A percentile compares a stretch with the other conserved stretches of the same genome.
phyloP scores from a whole-genome alignment of 2,888 invertebrate species.

The Pterostichus madidus region DNA sequence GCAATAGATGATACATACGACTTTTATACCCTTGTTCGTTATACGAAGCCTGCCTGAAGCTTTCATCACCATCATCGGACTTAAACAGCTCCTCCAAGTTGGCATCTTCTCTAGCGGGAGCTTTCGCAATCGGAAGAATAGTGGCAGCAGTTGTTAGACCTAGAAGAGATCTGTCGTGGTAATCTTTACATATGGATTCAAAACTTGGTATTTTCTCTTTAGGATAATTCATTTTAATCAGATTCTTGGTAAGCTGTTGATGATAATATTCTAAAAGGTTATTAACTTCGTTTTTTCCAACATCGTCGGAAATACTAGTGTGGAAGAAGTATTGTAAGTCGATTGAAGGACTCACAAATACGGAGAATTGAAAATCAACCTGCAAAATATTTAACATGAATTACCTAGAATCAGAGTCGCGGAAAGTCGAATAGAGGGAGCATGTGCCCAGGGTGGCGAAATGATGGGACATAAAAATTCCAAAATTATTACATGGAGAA shows the following conservation, averaged over 20 bases:
- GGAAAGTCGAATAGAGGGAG: no score
- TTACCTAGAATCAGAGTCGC: no score
- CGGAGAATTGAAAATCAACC: conserved; percentile 78
- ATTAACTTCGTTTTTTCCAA: conserved; percentile 72
- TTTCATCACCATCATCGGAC: conserved; percentile 70
- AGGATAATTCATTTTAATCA: conserved; percentile 72
- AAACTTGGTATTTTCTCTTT: conserved; percentile 73
- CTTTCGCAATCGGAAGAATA: conserved; percentile 73
- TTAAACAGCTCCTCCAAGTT: conserved; percentile 73
- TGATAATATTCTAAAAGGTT: conserved; percentile 73
- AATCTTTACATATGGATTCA: conserved; percentile 73
- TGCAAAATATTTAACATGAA: conserved; percentile 71
- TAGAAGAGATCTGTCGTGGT: conserved; percentile 72
- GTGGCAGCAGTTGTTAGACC: conserved; percentile 73
- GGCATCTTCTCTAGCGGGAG: conserved; percentile 72
- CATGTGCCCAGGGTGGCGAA: no score
- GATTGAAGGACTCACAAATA: conserved; percentile 76
- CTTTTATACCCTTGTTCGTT: conserved; percentile 73
- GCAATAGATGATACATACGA: conserved; percentile 72
- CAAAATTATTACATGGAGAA: no score
- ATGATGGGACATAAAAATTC: no score
- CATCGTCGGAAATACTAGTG: conserved; percentile 75
- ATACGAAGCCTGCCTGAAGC: conserved; percentile 74
- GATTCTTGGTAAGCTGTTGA: conserved; percentile 71
- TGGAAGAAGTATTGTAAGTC: conserved; percentile 77